A percentile compares a stretch with the other conserved stretches of the same genome.
These are phyloP conservation scores for Aricia artaxerxes DNA, from an alignment of 2,888 invertebrate genomes.

Conservation along the genomic window DNA sequence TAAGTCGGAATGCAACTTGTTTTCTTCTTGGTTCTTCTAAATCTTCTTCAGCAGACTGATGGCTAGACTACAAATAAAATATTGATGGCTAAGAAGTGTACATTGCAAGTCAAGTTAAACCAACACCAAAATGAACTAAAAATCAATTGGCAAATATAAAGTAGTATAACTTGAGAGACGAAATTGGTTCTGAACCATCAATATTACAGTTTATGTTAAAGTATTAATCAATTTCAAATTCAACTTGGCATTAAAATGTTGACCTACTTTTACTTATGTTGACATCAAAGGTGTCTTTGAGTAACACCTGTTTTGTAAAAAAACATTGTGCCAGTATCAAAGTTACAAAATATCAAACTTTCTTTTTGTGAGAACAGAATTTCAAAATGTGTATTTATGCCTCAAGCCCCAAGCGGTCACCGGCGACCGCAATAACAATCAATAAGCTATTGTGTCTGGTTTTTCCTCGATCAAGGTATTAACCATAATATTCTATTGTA, in stretches of 20 bases:
- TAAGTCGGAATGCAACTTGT: constrained; percentile 43
- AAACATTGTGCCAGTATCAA: not conserved
- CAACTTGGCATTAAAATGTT: not conserved
- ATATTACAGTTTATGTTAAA: not conserved
- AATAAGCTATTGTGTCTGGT: too few species aligned
- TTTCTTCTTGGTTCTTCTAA: constrained; percentile 37
- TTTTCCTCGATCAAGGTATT: too few species aligned
- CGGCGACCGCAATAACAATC: too few species aligned
- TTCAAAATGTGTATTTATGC: not conserved
- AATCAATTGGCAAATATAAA: not conserved
- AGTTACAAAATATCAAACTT: not conserved
- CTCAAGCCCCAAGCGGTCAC: not conserved
- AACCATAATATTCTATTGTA: not conserved
- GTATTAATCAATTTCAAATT: not conserved
- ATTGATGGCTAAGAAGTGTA: not conserved
- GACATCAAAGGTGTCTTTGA: not conserved
- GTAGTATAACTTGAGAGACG: too few species aligned
- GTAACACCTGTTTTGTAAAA: not conserved
- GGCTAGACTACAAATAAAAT: not conserved
- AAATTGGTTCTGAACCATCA: not conserved
- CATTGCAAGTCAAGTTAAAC: too few species aligned
- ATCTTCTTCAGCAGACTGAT: not conserved
- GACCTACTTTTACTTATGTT: not conserved
- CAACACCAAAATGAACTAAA: too few species aligned
- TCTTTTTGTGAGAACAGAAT: not conserved